A percentile compares a stretch with the other conserved stretches of the same genome.
These are phyloP conservation scores for Chaetura pelagica DNA, from an alignment of 2,113 vertebrate genomes.

Conservation along the genomic window DNA sequence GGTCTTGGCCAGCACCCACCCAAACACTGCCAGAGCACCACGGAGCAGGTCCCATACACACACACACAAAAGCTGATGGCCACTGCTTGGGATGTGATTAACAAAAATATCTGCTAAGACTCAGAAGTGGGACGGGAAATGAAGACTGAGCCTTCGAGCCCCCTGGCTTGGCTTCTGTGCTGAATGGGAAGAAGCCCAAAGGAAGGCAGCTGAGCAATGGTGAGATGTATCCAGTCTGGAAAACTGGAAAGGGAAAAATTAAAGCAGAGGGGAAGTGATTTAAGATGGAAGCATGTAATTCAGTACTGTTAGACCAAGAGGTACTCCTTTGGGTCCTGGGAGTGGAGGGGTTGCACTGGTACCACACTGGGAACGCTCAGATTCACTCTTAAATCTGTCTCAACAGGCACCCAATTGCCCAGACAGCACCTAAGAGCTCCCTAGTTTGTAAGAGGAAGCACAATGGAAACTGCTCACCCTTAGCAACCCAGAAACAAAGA, in stretches of 20 bases:
- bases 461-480: neutral
- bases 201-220: rapidly evolving
- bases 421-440: neutral
- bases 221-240: neutral
- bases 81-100: neutral
- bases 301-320: neutral
- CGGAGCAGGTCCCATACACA: neutral
- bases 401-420: rapidly evolving
- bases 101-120: conserved; percentile 16
- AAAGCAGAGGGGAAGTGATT: neutral
- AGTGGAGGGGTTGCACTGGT: neutral
- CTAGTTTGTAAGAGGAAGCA: neutral
- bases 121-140: conserved; percentile 37
- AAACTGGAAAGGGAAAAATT: neutral
- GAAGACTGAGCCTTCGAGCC: neutral
- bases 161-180: neutral
- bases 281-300: neutral
- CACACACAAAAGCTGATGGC: neutral
- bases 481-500: neutral
- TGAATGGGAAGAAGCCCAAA: neutral
- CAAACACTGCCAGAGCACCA: neutral
- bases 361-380: neutral
- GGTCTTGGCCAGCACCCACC: neutral
- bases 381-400: neutral
- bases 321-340: neutral